Evolutionary conservation across 2,797 vertebrate genomes (phyloP).

Genomic region (Sebastes itinus): DNA sequence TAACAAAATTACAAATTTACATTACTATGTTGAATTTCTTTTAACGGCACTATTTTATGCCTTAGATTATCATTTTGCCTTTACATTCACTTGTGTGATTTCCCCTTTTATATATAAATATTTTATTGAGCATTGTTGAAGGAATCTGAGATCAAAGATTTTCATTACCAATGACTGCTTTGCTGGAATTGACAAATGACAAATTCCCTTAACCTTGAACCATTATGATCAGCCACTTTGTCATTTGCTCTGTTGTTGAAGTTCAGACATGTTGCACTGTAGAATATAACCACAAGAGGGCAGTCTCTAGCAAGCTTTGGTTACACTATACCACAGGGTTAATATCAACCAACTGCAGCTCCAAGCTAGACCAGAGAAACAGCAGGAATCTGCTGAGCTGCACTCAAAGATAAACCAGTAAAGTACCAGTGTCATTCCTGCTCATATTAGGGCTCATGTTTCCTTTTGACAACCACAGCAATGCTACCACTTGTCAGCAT

Average conservation of each 20-base stretch:
- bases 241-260: background rate
- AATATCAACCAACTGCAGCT: background rate
- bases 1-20: too few relatives aligned
- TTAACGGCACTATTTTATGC: too few relatives aligned
- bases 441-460: background rate
- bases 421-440: background rate
- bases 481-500: background rate
- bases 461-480: background rate
- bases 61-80: too few relatives aligned
- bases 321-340: background rate
- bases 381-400: slow-evolving; percentile 12
- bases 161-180: too few relatives aligned
- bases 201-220: too few relatives aligned
- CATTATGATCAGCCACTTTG: background rate
- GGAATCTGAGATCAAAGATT: too few relatives aligned
- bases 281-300: slow-evolving; percentile 57
- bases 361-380: background rate
- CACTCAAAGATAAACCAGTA: slow-evolving; percentile 1
- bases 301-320: slow-evolving; percentile 22
- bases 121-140: too few relatives aligned
- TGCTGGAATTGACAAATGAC: too few relatives aligned
- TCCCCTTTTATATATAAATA: too few relatives aligned
- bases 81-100: too few relatives aligned
- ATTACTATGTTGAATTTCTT: too few relatives aligned
- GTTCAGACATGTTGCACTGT: background rate